Conservation (phyloP, 2,888 invertebrate species). For the Synanthedon myopaeformis region DNA sequence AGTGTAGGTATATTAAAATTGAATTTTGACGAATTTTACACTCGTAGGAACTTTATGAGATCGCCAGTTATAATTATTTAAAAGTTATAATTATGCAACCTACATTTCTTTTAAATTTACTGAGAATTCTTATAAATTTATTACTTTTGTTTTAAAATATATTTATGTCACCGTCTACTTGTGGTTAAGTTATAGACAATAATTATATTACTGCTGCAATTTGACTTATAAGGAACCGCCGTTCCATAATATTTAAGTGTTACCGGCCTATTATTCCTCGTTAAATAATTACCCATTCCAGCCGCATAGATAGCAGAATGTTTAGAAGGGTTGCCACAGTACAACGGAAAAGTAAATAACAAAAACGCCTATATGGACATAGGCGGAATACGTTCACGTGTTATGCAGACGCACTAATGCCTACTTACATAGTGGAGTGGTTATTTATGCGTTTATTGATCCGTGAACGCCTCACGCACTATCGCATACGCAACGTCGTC, state of each 20-base stretch:
- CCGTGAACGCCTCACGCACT: constrained; percentile 10
- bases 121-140: no score
- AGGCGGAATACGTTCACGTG: constrained; percentile 2
- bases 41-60: no score
- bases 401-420: neutral
- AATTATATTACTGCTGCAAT: neutral
- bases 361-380: neutral
- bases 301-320: neutral
- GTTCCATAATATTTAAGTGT: neutral
- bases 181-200: neutral
- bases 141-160: no score
- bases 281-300: neutral
- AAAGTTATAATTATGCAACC: no score
- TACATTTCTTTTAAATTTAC: no score
- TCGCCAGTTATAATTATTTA: no score
- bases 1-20: no score
- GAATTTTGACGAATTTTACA: no score
- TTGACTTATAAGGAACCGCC: neutral
- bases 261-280: neutral
- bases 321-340: neutral
- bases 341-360: neutral
- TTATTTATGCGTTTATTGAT: constrained; percentile 11
- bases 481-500: constrained; percentile 4
- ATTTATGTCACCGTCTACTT: no score
- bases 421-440: neutral